Evolutionary conservation across 2,797 vertebrate genomes (phyloP).

Genomic region (Salmo trutta): DNA sequence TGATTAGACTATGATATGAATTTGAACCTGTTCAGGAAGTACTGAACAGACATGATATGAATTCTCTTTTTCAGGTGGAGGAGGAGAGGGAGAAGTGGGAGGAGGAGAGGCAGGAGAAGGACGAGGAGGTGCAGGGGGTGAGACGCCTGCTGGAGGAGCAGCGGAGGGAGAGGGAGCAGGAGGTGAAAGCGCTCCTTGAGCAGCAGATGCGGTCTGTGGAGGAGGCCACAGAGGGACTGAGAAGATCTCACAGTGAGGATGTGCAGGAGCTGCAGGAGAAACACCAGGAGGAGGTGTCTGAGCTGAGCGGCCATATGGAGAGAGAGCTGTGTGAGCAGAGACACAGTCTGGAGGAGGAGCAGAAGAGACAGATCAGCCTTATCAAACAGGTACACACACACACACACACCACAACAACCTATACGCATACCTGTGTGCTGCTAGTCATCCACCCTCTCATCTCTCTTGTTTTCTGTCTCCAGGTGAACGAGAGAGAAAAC

Average conservation of each 20-base stretch:
- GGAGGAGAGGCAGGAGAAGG: conserved; percentile 70
- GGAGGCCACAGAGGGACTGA: conserved; percentile 56
- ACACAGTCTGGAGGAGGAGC: conserved; percentile 71
- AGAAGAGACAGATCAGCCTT: conserved; percentile 76
- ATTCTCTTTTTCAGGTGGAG: conserved; percentile 50
- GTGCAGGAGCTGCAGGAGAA: conserved; percentile 60
- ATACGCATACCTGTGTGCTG: no score
- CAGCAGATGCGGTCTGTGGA: conserved; percentile 59
- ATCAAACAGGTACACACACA: conserved; percentile 80
- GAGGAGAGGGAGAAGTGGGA: conserved; percentile 75
- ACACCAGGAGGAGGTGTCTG: conserved; percentile 70
- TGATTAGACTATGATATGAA: not conserved
- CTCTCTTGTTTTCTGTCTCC: not conserved
- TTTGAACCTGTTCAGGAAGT: not conserved
- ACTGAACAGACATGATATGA: not conserved
- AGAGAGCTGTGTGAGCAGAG: conserved; percentile 59
- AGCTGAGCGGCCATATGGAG: conserved; percentile 66
- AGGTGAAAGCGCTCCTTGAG: conserved; percentile 59
- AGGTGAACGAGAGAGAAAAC: conserved; percentile 84
- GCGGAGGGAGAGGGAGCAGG: conserved; percentile 56
- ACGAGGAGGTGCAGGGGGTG: conserved; percentile 63
- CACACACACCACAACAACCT: not conserved
- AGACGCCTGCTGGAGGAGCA: conserved; percentile 62
- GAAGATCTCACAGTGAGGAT: conserved; percentile 59
- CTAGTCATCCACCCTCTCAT: no score